Base-by-base conservation (phyloP, 2,113 vertebrate species). In the Todiramphus saurophagus region DNA sequence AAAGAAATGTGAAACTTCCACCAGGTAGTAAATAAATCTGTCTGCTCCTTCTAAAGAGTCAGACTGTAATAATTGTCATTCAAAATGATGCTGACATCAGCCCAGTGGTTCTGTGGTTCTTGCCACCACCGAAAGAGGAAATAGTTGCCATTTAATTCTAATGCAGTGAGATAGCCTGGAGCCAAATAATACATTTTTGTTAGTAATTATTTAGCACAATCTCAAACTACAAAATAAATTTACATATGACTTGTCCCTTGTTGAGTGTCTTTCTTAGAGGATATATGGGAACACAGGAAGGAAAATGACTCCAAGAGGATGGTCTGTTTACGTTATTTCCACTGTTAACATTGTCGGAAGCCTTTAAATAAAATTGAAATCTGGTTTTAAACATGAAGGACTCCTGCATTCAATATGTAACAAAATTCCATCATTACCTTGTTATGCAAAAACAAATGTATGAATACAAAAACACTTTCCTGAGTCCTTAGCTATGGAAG, bases 101-200 rank as follows among this genome's bases (percentile, higher is more conserved):
- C 85, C 50, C 82, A 80, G 44, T 80, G 78, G 44, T 33, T 72
- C 93, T 95, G 44, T 80, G 78, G 44, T 33, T 72, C 93, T 95
- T 92, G 64, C 46, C 56, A 58, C 11, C 16, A 59, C 60, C 95
- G 83, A 91, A 89, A 77, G 43, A 90, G 43, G 73, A 93, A 76
- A 82, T 67, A 89, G 78, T 70, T 96, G 41, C 55, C 51, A 27
- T 94, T 97, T 93, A 89, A 90, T 96, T 96, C 91, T 89, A 93
- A 74, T 95, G 39, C 85, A 90, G 58, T 0, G 6, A 96, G 43
- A 59, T 84, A 68, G 90, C 66, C 81, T 84, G 69, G 63, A 92
- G 96, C 75, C 95, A 97, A 97, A 97, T 95, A 95, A 96, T 96
- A 77, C 66, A 97, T 94, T 97, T 98, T 89, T 94, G 78, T 96